A percentile compares a stretch with the other conserved stretches of the same genome.
Evolutionary conservation across 1,140 invertebrate genomes (phyloP).

Genomic region (Atopsyche davidsoni): DNA sequence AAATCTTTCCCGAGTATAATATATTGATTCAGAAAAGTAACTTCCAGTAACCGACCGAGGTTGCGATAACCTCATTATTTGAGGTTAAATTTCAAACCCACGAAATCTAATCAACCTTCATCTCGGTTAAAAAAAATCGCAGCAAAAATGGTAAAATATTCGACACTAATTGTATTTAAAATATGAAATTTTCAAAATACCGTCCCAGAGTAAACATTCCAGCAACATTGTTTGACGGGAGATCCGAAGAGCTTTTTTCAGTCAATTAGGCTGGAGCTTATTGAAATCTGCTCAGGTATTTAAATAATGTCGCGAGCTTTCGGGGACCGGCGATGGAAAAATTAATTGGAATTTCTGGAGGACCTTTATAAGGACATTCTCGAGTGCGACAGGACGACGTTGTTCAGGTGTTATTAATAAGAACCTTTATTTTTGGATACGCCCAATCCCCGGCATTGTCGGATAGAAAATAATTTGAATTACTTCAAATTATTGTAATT

Average conservation of each 20-base stretch:
- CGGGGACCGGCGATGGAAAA: too few species aligned
- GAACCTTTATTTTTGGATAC: too few species aligned
- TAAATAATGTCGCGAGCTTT: slow-evolving; percentile 25
- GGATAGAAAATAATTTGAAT: too few species aligned
- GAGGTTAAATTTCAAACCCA: not conserved
- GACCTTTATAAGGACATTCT: too few species aligned
- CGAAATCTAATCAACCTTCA: not conserved
- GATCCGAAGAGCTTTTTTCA: slow-evolving; percentile 13
- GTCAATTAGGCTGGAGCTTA: slow-evolving; percentile 24
- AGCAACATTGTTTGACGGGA: not conserved
- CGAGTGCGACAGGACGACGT: too few species aligned
- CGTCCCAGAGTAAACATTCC: not conserved
- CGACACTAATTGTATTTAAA: not conserved
- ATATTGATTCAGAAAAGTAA: too few species aligned
- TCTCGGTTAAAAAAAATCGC: not conserved
- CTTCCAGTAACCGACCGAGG: not conserved
- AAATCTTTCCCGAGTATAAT: too few species aligned
- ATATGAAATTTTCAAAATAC: not conserved
- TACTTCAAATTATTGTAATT: too few species aligned
- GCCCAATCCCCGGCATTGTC: too few species aligned
- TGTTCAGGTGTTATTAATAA: too few species aligned
- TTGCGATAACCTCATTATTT: not conserved
- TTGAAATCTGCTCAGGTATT: slow-evolving; percentile 20
- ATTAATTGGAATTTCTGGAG: slow-evolving; percentile 12
- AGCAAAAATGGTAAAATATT: not conserved